Evolutionary conservation across 1,140 invertebrate genomes (phyloP).

Genomic region (Hyles vespertilio): DNA sequence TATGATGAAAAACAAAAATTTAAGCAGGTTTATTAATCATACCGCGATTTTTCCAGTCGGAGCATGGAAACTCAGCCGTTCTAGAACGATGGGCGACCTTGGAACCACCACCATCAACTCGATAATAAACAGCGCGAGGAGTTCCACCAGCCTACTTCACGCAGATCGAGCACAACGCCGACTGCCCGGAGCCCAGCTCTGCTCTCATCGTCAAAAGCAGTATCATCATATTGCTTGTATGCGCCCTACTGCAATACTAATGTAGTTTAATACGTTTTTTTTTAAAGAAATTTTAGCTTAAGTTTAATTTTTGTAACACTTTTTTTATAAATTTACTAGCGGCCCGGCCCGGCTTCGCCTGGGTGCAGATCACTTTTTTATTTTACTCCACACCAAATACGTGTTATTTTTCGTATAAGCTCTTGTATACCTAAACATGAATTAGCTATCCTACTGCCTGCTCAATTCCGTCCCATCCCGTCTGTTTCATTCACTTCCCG

Average conservation of each 20-base stretch:
- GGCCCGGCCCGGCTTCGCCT: too few relatives aligned
- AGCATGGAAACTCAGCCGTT: constrained; percentile 48
- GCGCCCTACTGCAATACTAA: constrained; percentile 23
- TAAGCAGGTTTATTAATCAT: constrained; percentile 1
- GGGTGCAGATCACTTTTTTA: too few relatives aligned
- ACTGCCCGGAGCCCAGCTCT: constrained; percentile 50
- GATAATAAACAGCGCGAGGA: constrained; percentile 28
- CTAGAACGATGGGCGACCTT: constrained; percentile 19
- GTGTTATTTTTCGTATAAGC: too few relatives aligned
- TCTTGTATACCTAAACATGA: too few relatives aligned
- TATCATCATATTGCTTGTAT: constrained; percentile 35
- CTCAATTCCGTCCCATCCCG: too few relatives aligned
- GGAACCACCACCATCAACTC: constrained; percentile 24
- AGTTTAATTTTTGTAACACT: too few relatives aligned
- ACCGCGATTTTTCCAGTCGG: constrained; percentile 26
- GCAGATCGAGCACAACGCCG: constrained; percentile 34
- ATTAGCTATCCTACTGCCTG: too few relatives aligned
- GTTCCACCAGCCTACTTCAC: constrained; percentile 35
- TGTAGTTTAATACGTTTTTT: constrained; percentile 16
- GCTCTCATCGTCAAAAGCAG: constrained; percentile 44
- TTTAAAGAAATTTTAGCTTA: too few relatives aligned
- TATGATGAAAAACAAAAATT: too few relatives aligned
- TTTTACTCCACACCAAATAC: too few relatives aligned
- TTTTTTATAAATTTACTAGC: too few relatives aligned
- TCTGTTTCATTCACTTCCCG: too few relatives aligned